These are phyloP conservation scores for Diorhabda carinulata DNA, from an alignment of 1,140 invertebrate species.

Conservation along the genomic window DNA sequence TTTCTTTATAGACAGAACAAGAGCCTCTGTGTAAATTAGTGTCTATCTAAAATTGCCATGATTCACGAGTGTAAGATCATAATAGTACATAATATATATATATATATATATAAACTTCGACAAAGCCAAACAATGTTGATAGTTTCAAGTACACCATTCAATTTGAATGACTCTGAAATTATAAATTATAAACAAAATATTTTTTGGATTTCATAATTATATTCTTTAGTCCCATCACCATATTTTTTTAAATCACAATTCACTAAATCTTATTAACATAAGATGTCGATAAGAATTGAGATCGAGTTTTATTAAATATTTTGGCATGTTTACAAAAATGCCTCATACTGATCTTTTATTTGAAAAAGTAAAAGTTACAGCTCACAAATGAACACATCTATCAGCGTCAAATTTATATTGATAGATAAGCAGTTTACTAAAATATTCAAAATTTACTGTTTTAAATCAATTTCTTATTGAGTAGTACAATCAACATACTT, in stretches of 20 bases:
- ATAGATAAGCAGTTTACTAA: too few relatives aligned
- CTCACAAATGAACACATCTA: too few relatives aligned
- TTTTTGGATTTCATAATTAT: neutral
- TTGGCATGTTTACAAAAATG: too few relatives aligned
- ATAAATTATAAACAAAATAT: neutral
- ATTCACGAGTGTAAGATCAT: constrained; percentile 24
- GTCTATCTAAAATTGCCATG: constrained; percentile 27
- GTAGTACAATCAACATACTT: too few relatives aligned
- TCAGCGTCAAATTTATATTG: too few relatives aligned
- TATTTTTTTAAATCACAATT: neutral
- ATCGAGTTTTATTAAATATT: neutral
- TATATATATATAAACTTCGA: constrained; percentile 22
- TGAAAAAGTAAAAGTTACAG: too few relatives aligned
- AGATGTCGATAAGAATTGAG: neutral
- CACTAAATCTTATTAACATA: neutral
- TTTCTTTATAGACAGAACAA: neutral
- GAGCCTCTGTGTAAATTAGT: constrained; percentile 11
- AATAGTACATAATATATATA: constrained; percentile 11
- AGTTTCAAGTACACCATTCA: neutral
- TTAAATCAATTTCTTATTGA: too few relatives aligned
- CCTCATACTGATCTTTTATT: too few relatives aligned
- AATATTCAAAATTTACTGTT: too few relatives aligned
- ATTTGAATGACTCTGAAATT: neutral
- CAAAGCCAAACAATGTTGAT: constrained; percentile 18
- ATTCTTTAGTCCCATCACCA: constrained; percentile 21